Evolutionary conservation across 2,113 vertebrate species (phyloP), one percentile per base, ranked within the genome.

Genomic region (Engraulis encrasicolus): DNA sequence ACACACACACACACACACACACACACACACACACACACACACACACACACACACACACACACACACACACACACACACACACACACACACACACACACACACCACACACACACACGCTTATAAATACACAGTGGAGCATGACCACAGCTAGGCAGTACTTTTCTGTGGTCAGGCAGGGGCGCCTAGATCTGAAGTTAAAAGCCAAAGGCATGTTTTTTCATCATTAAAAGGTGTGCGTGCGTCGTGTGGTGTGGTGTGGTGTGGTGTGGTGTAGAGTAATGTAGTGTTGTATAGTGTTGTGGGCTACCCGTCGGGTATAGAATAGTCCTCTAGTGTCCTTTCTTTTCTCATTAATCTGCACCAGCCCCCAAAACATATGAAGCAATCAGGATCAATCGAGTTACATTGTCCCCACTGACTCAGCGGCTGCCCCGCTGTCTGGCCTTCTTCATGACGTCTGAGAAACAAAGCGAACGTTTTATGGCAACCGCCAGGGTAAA

Each of bases 301-400:
- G 40, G 3, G 20, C 31, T 48, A n/a, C n/a, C n/a, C n/a, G 1
- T 20, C 50, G 81, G 88, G 78, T 77, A 80, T 80, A 80, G 77
- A 66, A 50, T 66, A 36, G 38, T 78, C 82, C 74, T 80, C 48
- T 38, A 78, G 84, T 89, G 82, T 85, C 49, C 50, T 89, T 79
- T 87, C 82, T 81, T 82, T 31, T 6, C 7, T 11, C 58, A 31
- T 11, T 14, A 19, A n/a, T 61, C 54, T 23, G n/a, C 58, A 66
- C 81, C 23, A 50, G 79, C 81, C 84, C 81, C 84, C 58, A 36
- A 15, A 82, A 79, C 79, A 61, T 81, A 78, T 85, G 74, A 82
- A 61, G 71, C 40, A 45, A 37, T 61, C 50, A 38, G 78, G 82
- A 84, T 87, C 84, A 83, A 87, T 84, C 80, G 74, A 61, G 23